These are phyloP conservation scores for Phalacrocorax aristotelis DNA, from an alignment of 2,113 vertebrate species.

Conservation along the genomic window DNA sequence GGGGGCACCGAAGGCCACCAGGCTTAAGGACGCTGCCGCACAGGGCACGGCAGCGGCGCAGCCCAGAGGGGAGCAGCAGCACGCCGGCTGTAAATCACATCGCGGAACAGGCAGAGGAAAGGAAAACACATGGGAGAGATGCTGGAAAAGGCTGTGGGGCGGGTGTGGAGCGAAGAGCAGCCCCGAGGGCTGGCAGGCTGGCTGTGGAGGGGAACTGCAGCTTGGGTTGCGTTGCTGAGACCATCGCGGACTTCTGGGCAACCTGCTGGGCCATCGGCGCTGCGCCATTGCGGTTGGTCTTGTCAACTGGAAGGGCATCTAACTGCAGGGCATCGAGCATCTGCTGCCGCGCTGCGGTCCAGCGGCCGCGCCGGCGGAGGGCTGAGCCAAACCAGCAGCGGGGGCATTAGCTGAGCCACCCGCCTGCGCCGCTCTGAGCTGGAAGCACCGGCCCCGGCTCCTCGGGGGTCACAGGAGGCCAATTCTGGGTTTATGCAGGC, in stretches of 20 bases:
- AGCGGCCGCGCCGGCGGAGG: accelerated
- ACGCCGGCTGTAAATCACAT: neutral
- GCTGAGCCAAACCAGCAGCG: neutral
- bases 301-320: neutral
- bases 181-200: neutral
- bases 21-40: neutral
- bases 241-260: neutral
- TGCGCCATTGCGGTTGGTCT: accelerated
- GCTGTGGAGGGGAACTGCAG: neutral
- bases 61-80: neutral
- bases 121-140: neutral
- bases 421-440: accelerated
- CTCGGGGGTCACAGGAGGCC: neutral
- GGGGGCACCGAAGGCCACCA: neutral
- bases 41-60: accelerated
- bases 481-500: neutral
- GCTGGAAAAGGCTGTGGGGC: neutral
- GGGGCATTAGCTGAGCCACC: neutral
- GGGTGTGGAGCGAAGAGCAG: accelerated
- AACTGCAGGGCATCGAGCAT: neutral
- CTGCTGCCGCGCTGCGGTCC: neutral
- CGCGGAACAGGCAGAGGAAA: accelerated
- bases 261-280: neutral
- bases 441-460: neutral
- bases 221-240: neutral